Conservation (phyloP, 2,113 vertebrate species). For the Nerophis lumbriciformis region DNA sequence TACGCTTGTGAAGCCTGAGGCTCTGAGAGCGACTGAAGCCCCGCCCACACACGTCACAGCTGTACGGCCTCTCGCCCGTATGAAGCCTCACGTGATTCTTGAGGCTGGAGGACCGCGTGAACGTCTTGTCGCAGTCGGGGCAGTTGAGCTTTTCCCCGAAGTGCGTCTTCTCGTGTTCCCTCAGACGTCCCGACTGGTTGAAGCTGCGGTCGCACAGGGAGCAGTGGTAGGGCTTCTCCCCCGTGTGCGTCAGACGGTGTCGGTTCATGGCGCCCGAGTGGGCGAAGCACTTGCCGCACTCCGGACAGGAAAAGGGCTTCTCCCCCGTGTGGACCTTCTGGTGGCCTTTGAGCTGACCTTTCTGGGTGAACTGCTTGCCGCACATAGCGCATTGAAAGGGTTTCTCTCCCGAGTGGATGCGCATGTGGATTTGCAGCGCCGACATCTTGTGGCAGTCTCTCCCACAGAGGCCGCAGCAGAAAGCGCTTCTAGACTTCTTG, state of each 20-base stretch:
- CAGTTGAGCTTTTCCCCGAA: conserved; percentile 67
- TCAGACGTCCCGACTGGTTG: conserved; percentile 67
- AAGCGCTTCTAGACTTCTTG: conserved; percentile 44
- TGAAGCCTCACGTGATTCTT: conserved; percentile 75
- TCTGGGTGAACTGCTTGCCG: conserved; percentile 65
- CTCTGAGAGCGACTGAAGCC: conserved; percentile 59
- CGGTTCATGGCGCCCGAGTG: conserved; percentile 62
- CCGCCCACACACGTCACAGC: conserved; percentile 62
- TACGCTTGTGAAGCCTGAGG: conserved; percentile 59
- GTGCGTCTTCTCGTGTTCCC: conserved; percentile 74
- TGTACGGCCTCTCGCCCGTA: conserved; percentile 67
- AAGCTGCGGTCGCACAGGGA: conserved; percentile 71
- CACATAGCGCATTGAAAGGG: conserved; percentile 59
- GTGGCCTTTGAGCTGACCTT: conserved; percentile 64
- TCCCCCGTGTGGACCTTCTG: conserved; percentile 64
- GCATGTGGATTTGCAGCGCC: conserved; percentile 61
- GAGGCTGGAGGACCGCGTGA: conserved; percentile 71
- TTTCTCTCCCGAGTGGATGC: conserved; percentile 64
- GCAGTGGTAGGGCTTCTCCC: conserved; percentile 69
- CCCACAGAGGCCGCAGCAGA: conserved; percentile 65
- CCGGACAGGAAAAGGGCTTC: conserved; percentile 58
- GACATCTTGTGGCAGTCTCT: conserved; percentile 69
- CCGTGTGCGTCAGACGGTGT: conserved; percentile 65
- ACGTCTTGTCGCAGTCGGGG: conserved; percentile 63
- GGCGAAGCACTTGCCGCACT: conserved; percentile 66